phyloP scores from a whole-genome alignment of 1,140 invertebrate species.

The Dendroctonus ponderosae region DNA sequence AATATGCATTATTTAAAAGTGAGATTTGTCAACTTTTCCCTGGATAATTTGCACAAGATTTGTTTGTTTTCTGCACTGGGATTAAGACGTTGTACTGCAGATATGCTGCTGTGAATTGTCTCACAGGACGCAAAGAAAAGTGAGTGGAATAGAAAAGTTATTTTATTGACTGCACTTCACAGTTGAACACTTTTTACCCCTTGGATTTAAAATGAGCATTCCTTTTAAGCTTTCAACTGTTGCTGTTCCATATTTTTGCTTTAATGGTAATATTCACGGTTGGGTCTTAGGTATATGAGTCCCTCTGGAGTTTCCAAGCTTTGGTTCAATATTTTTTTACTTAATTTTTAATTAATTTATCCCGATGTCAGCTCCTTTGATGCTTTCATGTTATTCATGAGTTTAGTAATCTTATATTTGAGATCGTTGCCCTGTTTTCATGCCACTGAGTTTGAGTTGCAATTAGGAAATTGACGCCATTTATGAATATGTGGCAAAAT shows the following conservation, averaged over 20 bases:
- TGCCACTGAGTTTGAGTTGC: too few relatives aligned
- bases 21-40: constrained; percentile 28
- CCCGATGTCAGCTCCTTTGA: too few relatives aligned
- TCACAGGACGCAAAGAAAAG: constrained; percentile 25
- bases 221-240: background rate
- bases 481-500: too few relatives aligned
- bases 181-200: background rate
- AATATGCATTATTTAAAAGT: constrained; percentile 32
- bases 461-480: too few relatives aligned
- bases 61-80: constrained; percentile 32
- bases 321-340: too few relatives aligned
- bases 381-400: too few relatives aligned
- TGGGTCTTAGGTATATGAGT: too few relatives aligned
- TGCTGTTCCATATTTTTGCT: background rate
- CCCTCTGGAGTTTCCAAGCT: too few relatives aligned
- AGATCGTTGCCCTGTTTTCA: too few relatives aligned
- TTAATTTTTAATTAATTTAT: too few relatives aligned
- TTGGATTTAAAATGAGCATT: background rate
- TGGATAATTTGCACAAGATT: constrained; percentile 30
- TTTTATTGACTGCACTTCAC: constrained; percentile 19
- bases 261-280: too few relatives aligned
- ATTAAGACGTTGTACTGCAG: constrained; percentile 30
- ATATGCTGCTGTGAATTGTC: constrained; percentile 25
- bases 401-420: too few relatives aligned
- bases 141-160: constrained; percentile 21